Conservation (phyloP, 1,140 invertebrate genomes). For the Anoplolepis gracilipes region DNA sequence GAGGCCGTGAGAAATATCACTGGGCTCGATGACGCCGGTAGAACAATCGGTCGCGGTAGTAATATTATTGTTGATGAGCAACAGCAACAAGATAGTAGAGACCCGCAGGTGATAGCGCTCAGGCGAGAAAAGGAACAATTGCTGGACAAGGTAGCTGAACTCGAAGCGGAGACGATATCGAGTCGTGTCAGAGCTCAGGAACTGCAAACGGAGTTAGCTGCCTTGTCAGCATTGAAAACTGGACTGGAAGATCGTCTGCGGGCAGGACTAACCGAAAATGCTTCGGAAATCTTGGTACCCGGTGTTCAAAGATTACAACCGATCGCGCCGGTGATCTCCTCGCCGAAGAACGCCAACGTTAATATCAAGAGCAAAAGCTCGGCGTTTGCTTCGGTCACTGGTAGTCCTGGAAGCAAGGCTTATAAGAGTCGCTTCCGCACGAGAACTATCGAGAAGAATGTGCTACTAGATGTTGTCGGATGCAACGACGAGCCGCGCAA, state of each 20-base stretch:
- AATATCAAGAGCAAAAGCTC: conserved; percentile 79
- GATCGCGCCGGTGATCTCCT: conserved; percentile 68
- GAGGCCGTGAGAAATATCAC: conserved; percentile 82
- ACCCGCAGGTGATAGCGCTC: conserved; percentile 82
- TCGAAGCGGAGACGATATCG: conserved; percentile 90
- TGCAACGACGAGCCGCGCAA: conserved; percentile 61
- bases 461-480: conserved; percentile 76
- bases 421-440: conserved; percentile 83
- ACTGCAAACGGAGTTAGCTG: conserved; percentile 88
- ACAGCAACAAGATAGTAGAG: background rate
- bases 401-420: conserved; percentile 66
- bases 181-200: conserved; percentile 88
- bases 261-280: conserved; percentile 81
- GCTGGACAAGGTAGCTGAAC: conserved; percentile 89
- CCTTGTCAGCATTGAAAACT: conserved; percentile 87
- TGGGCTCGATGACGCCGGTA: conserved; percentile 36
- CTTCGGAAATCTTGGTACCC: conserved; percentile 63
- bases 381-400: conserved; percentile 77
- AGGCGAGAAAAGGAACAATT: conserved; percentile 90
- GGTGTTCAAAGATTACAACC: conserved; percentile 78
- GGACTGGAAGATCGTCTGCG: conserved; percentile 89
- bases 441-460: conserved; percentile 85
- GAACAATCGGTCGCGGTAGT: background rate
- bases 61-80: background rate
- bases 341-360: conserved; percentile 72